Percentiles rank a stretch among this genome's conserved stretches.
phyloP scores from a whole-genome alignment of 2,888 invertebrate genomes.

The Hymenopus coronatus region DNA sequence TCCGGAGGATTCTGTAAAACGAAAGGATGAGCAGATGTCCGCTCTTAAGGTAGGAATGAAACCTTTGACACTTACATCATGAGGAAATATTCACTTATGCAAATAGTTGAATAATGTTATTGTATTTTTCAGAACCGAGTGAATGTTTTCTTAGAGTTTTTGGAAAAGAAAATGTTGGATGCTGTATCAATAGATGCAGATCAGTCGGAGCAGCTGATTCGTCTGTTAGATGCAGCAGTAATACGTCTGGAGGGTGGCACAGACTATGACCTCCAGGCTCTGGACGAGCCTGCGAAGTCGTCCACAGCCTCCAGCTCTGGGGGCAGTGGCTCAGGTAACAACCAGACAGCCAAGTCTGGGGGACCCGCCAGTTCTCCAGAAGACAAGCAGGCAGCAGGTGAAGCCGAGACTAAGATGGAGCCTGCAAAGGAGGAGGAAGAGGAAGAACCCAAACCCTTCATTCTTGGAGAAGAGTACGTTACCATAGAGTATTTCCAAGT shows the following conservation, averaged over 20 bases:
- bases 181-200: conserved; percentile 81
- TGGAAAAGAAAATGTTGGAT: conserved; percentile 70
- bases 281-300: conserved; percentile 54
- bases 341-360: neutral
- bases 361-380: conserved; percentile 13
- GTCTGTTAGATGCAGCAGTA: conserved; percentile 92
- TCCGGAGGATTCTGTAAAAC: conserved; percentile 90
- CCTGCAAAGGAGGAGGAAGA: conserved; percentile 38
- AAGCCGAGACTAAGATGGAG: neutral
- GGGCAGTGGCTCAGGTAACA: neutral
- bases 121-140: conserved; percentile 68
- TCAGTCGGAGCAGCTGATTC: conserved; percentile 70
- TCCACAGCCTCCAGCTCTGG: neutral
- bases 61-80: neutral
- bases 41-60: conserved; percentile 67
- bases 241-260: conserved; percentile 93
- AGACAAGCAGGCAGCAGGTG: neutral
- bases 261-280: conserved; percentile 79
- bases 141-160: conserved; percentile 81
- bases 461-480: conserved; percentile 24
- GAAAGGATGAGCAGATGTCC: conserved; percentile 80
- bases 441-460: conserved; percentile 37
- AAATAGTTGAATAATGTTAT: neutral
- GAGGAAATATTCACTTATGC: neutral
- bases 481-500: too few relatives aligned